These are phyloP conservation scores for Hirtodrosophila alboralis DNA, from an alignment of 2,888 invertebrate genomes.

Conservation along the genomic window DNA sequence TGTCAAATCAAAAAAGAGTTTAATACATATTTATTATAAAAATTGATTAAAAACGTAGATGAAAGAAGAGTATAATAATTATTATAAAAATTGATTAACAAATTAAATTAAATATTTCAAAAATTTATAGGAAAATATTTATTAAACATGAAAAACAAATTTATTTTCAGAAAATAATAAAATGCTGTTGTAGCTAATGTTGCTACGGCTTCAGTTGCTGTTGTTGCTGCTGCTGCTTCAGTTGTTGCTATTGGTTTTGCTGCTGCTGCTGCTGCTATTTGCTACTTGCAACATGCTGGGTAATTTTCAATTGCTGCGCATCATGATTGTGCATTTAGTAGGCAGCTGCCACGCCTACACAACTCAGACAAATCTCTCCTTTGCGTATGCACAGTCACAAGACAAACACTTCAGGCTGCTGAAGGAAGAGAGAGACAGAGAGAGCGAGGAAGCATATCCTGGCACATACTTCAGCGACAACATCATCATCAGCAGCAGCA, in stretches of 20 bases:
- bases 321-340: constrained; percentile 76
- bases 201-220: too few relatives aligned
- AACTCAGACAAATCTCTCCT: constrained; percentile 3
- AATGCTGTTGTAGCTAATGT: too few relatives aligned
- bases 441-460: constrained; percentile 6
- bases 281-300: too few relatives aligned
- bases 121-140: too few relatives aligned
- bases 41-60: too few relatives aligned
- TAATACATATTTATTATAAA: too few relatives aligned
- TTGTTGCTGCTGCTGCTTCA: constrained; percentile 42
- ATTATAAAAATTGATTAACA: too few relatives aligned
- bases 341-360: constrained; percentile 39
- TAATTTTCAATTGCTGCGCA: constrained; percentile 35
- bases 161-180: too few relatives aligned
- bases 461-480: constrained; percentile 49
- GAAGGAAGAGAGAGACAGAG: background rate
- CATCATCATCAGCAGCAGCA: constrained; percentile 46
- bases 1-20: too few relatives aligned
- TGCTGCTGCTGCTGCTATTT: constrained; percentile 20
- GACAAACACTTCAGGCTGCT: constrained; percentile 61
- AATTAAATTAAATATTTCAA: too few relatives aligned
- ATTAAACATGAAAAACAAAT: too few relatives aligned
- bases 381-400: constrained; percentile 68
- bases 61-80: too few relatives aligned
- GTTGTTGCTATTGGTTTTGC: constrained; percentile 19